Base-by-base conservation (phyloP, 2,113 vertebrate genomes). In the Enhydra lutris region DNA sequence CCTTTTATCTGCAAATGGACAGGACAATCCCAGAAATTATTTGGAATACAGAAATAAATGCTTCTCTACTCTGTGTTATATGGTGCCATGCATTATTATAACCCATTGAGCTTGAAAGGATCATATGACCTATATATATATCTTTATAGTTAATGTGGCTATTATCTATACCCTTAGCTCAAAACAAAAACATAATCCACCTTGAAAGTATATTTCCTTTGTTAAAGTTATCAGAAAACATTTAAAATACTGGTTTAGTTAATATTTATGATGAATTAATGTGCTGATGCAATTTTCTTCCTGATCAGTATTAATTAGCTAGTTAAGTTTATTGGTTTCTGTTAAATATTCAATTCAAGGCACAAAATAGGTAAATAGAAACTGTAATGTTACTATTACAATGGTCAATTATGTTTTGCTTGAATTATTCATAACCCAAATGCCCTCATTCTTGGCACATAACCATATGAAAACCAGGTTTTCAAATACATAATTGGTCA, bases 401-500 rank as follows among this genome's bases (percentile, higher is more conserved):
- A 74, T 84, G 8, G 4, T 92, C 65, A 97, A 14, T 84, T 91
- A 88, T 65, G 4, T 63, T 34, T 21, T 93, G 0, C 45, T 92
- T 97, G 39, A 92, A 94, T 98, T 97, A 96, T 89, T 90, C 82
- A 97, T 89, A 91, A 86, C 0, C 12, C 50, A 82, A 96, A 96
- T 91, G 59, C 4, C 7, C 20, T 92, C 15, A 83, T 71, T 96
- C 71, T 94, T 63, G 63, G 26, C 23, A 82, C 8, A 82, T 31
- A 45, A 69, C 1, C 4, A 78, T 74, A 42, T 59, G 45, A 10
- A 4, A 45, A 78, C 26, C 34, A 63, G 11, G 45, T 93, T 84
- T 96, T 87, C 69, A 93, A 83, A 93, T 69, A 57, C 2, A 36
- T 93, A 80, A 82, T 94, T 76, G 47, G 61, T 82, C n/a, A 87